phyloP scores from a whole-genome alignment of 2,888 invertebrate species.

The Rapana venosa region DNA sequence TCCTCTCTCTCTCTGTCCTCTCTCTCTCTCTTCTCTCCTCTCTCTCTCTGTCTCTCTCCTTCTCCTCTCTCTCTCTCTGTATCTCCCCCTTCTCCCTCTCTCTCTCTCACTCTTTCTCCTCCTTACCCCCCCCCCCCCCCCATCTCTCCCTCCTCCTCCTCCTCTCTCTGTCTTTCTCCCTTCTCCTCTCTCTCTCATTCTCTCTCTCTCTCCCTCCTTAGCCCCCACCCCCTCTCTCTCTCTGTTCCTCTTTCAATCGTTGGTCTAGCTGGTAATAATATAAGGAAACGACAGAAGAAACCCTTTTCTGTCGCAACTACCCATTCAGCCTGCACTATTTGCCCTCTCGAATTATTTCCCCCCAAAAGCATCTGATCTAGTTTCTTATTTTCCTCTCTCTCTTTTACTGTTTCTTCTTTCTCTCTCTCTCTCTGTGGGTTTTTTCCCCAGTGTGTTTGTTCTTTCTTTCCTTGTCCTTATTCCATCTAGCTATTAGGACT shows the following conservation, averaged over 20 bases:
- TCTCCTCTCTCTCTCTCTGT: not conserved
- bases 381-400: too few relatives aligned
- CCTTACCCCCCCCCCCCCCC: slow-evolving; percentile 1
- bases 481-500: too few relatives aligned
- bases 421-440: too few relatives aligned
- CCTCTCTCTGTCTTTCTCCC: not conserved
- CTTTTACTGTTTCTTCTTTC: too few relatives aligned
- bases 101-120: slow-evolving; percentile 16
- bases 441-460: too few relatives aligned
- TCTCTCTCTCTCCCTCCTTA: not conserved
- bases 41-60: slow-evolving; percentile 4
- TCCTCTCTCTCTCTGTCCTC: not conserved
- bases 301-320: too few relatives aligned
- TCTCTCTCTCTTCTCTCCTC: slow-evolving; percentile 13
- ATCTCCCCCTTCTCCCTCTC: not conserved
- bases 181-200: not conserved
- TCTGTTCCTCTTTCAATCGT: not conserved
- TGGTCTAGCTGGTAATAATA: too few relatives aligned
- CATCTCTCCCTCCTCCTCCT: not conserved
- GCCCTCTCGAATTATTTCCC: too few relatives aligned
- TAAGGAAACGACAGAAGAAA: too few relatives aligned
- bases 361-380: too few relatives aligned
- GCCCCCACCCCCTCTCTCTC: not conserved
- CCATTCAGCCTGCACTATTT: too few relatives aligned
- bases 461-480: too few relatives aligned